These are phyloP conservation scores for Platyscapa corneri DNA, from an alignment of 1,140 invertebrate genomes.

Conservation along the genomic window DNA sequence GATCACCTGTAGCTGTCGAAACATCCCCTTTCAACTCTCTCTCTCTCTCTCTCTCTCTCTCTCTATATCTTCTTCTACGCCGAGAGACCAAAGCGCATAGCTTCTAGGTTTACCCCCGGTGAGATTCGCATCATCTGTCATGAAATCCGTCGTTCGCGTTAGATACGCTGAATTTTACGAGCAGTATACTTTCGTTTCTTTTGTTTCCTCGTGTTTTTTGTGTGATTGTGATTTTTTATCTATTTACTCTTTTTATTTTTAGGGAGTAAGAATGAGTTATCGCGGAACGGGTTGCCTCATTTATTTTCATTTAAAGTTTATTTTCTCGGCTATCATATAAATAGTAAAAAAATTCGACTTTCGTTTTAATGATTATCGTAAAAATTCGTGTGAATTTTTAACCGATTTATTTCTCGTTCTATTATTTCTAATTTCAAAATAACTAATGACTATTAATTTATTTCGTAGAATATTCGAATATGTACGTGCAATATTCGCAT, in stretches of 20 bases:
- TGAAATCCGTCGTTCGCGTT: slow-evolving; percentile 11
- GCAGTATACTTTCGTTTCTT: not conserved
- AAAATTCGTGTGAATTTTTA: not conserved
- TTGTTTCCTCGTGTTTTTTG: slow-evolving; percentile 25
- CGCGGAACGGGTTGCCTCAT: too few species aligned
- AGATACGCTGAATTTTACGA: not conserved
- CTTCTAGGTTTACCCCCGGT: not conserved
- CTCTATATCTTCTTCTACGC: not conserved
- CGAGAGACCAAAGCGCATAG: not conserved
- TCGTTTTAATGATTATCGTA: not conserved
- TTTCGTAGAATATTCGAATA: too few species aligned
- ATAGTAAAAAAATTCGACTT: not conserved
- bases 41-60: slow-evolving; percentile 27
- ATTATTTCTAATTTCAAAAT: not conserved
- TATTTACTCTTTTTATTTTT: not conserved
- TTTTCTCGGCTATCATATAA: not conserved
- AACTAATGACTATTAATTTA: not conserved
- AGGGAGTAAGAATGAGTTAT: not conserved
- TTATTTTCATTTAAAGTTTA: not conserved
- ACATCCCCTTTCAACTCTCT: slow-evolving; percentile 26
- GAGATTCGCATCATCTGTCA: slow-evolving; percentile 32
- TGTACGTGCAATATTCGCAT: too few species aligned
- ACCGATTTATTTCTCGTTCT: not conserved
- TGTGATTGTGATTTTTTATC: slow-evolving; percentile 9
- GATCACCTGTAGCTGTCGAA: slow-evolving; percentile 68